Evolutionary conservation across 2,113 vertebrate species (phyloP), one percentile per base, ranked within the genome.

Genomic region (Macquaria ambigua): DNA sequence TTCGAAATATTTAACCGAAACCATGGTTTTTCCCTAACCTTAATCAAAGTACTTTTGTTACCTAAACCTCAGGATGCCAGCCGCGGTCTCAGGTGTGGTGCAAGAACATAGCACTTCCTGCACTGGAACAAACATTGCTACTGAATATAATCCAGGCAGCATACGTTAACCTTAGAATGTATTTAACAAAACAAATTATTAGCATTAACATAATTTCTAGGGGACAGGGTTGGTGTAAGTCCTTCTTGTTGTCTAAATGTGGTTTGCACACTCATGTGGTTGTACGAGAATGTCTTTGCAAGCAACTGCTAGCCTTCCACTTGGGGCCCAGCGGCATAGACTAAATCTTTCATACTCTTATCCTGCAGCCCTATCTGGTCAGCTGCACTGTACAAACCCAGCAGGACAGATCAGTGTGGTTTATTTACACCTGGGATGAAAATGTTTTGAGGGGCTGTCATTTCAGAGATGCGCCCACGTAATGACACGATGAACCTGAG

Each of bases 351-450:
- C 53, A 43, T 3, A 31, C 64, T 80, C 58, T 58, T 53, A 43
- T 63, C 76, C 79, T 52, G 73, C 70, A 82, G 87, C 71, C 71
- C 69, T 46, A 86, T 73, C 25, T 74, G 71, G 39, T 79, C 64
- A 77, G 70, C 48, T 34, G 10, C 63, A 34, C 73, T 28, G 34
- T 52, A 52, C 58, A 79, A 69, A 79, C 73, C 59, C 73, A 71
- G 59, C 77, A 75, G 81, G 84, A 66, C 81, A 62, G 82, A 78
- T 67, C 31, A 3, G 50, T 74, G 80, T 14, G 89, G 63, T 85
- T 75, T 77, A 85, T 85, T 90, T 90, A 66, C 89, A 92, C 89
- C 84, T 89, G 80, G 74, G 86, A 81, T 74, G 74, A 74, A 78
- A 86, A 85, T 89, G 82, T 91, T 81, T 89, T 78, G 58, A 85